Conservation (phyloP, 2,888 invertebrate species). For the Athalia rosae region DNA sequence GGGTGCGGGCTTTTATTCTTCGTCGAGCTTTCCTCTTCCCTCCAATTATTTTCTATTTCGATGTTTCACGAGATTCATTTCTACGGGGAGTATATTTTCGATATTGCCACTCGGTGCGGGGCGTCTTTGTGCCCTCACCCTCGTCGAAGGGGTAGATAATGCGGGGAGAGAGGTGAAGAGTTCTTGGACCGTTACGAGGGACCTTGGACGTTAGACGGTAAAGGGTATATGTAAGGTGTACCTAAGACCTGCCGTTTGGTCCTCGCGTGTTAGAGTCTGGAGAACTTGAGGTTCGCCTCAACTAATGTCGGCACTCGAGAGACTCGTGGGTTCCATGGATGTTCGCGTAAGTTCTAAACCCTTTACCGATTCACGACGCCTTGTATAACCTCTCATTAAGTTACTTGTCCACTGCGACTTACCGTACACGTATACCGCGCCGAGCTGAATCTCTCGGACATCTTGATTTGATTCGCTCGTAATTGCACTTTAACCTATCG, state of each 20-base stretch:
- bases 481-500: slow-evolving; percentile 64
- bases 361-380: slow-evolving; percentile 45
- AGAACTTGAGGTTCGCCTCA: slow-evolving; percentile 66
- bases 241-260: slow-evolving; percentile 46
- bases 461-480: slow-evolving; percentile 69
- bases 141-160: neutral
- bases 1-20: too few species aligned
- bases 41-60: slow-evolving; percentile 36
- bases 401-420: slow-evolving; percentile 60
- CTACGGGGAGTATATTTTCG: too few species aligned
- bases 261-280: slow-evolving; percentile 42
- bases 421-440: slow-evolving; percentile 45
- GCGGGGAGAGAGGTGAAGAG: neutral
- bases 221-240: neutral
- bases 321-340: slow-evolving; percentile 59
- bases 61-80: too few species aligned
- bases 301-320: slow-evolving; percentile 67
- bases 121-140: too few species aligned
- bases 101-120: too few species aligned
- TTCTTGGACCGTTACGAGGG: neutral
- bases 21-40: slow-evolving; percentile 52
- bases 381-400: slow-evolving; percentile 67
- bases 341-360: slow-evolving; percentile 27
- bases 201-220: slow-evolving; percentile 16
- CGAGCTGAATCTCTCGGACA: slow-evolving; percentile 59